phyloP scores from a whole-genome alignment of 2,888 invertebrate genomes.

The Drosophila leonis region DNA sequence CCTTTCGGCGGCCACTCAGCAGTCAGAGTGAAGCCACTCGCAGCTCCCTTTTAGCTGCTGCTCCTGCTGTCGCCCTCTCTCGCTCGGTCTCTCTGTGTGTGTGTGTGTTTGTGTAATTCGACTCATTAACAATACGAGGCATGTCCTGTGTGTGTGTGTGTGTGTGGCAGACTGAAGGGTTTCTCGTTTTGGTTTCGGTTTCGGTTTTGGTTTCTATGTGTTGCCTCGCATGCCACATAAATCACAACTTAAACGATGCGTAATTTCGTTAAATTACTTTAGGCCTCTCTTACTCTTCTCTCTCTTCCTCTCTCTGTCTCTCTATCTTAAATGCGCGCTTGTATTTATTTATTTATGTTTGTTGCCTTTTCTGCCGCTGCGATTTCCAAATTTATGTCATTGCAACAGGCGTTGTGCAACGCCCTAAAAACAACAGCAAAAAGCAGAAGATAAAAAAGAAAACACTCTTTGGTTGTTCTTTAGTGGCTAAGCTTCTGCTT shows the following conservation, averaged over 20 bases:
- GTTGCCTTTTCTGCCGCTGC: slow-evolving; percentile 33
- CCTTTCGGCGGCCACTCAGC: slow-evolving; percentile 81
- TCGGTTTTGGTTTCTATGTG: slow-evolving; percentile 49
- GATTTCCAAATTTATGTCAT: slow-evolving; percentile 70
- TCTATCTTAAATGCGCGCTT: slow-evolving; percentile 19
- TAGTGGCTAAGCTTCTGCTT: slow-evolving; percentile 10
- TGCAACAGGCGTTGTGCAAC: slow-evolving; percentile 62
- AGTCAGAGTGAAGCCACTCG: slow-evolving; percentile 26
- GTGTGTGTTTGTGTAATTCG: slow-evolving; percentile 79
- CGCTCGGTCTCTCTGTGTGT: slow-evolving; percentile 2
- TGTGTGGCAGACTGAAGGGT: slow-evolving; percentile 69
- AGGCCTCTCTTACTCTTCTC: slow-evolving; percentile 30
- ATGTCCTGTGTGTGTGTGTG: slow-evolving; percentile 44
- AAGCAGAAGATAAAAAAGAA: slow-evolving; percentile 1
- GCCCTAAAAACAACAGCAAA: slow-evolving; percentile 44
- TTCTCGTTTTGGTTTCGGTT: slow-evolving; percentile 41
- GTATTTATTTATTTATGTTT: slow-evolving; percentile 67
- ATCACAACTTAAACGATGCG: slow-evolving; percentile 83
- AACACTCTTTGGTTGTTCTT: slow-evolving; percentile 8
- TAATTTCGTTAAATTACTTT: slow-evolving; percentile 78
- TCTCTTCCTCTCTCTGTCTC: slow-evolving; percentile 27
- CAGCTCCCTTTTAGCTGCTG: slow-evolving; percentile 15
- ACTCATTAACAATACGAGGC: slow-evolving; percentile 82
- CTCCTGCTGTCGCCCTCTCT: not conserved
- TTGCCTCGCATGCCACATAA: slow-evolving; percentile 73